Percentiles rank a stretch among this genome's conserved stretches.
phyloP scores from a whole-genome alignment of 2,888 invertebrate genomes.

The Tetheella fluctuosa region DNA sequence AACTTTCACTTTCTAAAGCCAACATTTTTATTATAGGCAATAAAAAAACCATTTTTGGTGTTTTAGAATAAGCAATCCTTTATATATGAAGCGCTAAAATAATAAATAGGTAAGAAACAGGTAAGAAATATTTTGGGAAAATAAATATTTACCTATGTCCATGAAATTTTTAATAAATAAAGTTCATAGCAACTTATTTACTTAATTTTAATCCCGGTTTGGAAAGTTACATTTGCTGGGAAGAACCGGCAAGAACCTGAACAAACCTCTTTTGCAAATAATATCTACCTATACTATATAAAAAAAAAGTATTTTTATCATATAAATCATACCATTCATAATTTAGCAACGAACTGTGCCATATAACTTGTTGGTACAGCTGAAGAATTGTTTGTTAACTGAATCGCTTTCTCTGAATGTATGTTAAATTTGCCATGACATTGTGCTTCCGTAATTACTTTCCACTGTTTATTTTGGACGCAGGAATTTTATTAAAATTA shows the following conservation, averaged over 20 bases:
- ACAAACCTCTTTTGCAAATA: too few relatives aligned
- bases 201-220: too few relatives aligned
- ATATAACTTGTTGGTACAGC: conserved; percentile 7
- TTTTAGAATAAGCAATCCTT: conserved; percentile 8
- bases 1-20: conserved; percentile 47
- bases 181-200: too few relatives aligned
- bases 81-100: background rate
- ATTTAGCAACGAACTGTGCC: background rate
- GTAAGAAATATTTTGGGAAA: background rate
- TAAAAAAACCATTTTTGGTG: conserved; percentile 11
- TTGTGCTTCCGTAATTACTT: background rate
- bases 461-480: background rate
- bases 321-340: background rate
- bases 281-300: too few relatives aligned
- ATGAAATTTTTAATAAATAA: too few relatives aligned
- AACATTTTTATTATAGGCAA: conserved; percentile 24
- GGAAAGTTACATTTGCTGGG: too few relatives aligned
- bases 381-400: background rate
- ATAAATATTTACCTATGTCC: too few relatives aligned
- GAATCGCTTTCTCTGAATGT: conserved; percentile 9
- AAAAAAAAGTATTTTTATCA: background rate
- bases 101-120: conserved; percentile 13
- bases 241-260: too few relatives aligned
- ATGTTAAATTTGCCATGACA: conserved; percentile 3
- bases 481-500: background rate